These are phyloP conservation scores for Alouatta palliata DNA, from an alignment of 2,113 vertebrate genomes.

Conservation along the genomic window DNA sequence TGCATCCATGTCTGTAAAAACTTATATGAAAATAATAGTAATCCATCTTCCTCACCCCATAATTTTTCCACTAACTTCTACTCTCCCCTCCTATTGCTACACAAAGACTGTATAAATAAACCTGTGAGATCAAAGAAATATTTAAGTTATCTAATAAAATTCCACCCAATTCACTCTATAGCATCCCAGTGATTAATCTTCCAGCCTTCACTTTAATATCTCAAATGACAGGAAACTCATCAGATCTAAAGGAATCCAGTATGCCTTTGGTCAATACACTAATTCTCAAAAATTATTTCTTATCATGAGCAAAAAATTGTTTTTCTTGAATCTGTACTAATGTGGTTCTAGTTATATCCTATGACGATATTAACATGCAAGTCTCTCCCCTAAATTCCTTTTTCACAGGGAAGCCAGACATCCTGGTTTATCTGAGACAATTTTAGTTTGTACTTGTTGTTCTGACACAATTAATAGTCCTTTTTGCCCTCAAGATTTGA, in stretches of 20 bases:
- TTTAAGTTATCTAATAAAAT: conserved; percentile 1
- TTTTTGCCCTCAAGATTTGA: background rate
- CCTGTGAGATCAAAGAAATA: background rate
- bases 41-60: background rate
- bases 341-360: background rate
- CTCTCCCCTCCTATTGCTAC: background rate
- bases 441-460: background rate
- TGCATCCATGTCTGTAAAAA: background rate
- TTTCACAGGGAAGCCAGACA: background rate
- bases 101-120: background rate
- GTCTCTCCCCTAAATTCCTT: background rate
- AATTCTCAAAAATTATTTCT: background rate
- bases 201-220: background rate
- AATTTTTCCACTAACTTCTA: background rate
- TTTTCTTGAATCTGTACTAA: background rate
- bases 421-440: background rate
- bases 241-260: background rate
- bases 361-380: background rate
- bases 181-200: background rate
- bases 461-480: background rate
- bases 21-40: background rate
- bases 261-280: background rate
- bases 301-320: background rate
- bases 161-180: background rate
- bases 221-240: background rate